A percentile compares a stretch with the other conserved stretches of the same genome.
Evolutionary conservation across 2,888 invertebrate species (phyloP).

Genomic region (Dugesia japonica): DNA sequence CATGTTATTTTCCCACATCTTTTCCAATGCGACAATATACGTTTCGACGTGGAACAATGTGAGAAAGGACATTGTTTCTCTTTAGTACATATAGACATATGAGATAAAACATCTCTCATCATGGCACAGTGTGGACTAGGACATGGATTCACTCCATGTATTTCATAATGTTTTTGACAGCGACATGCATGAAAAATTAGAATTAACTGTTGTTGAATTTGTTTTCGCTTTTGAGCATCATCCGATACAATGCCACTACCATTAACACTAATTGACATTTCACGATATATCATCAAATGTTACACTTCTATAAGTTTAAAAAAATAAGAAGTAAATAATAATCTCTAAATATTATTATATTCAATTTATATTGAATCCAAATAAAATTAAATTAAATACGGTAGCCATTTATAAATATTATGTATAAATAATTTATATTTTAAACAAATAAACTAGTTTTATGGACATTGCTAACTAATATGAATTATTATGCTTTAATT

Average conservation of each 20-base stretch:
- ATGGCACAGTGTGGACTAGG: conserved; percentile 91
- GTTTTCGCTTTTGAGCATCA: conserved; percentile 86
- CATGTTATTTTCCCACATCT: conserved; percentile 85
- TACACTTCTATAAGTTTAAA: neutral
- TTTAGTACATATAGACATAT: conserved; percentile 87
- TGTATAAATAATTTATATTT: conserved; percentile 7
- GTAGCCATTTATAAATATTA: conserved; percentile 20
- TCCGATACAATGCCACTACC: conserved; percentile 46
- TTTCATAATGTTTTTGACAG: conserved; percentile 63
- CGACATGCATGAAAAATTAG: conserved; percentile 91
- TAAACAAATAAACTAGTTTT: conserved; percentile 15
- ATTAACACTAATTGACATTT: conserved; percentile 14
- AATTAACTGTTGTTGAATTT: conserved; percentile 93
- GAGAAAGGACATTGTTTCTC: conserved; percentile 58
- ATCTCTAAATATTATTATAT: neutral
- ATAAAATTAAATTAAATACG: neutral
- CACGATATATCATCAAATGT: conserved; percentile 6
- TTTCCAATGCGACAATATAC: conserved; percentile 97
- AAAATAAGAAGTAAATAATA: neutral
- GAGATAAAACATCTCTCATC: conserved; percentile 95
- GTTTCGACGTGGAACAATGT: conserved; percentile 91
- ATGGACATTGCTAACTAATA: no score
- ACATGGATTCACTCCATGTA: conserved; percentile 52
- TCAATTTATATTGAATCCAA: neutral
- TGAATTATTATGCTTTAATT: no score